Conservation (phyloP, 1,140 invertebrate genomes). For the Telenomus remus region DNA sequence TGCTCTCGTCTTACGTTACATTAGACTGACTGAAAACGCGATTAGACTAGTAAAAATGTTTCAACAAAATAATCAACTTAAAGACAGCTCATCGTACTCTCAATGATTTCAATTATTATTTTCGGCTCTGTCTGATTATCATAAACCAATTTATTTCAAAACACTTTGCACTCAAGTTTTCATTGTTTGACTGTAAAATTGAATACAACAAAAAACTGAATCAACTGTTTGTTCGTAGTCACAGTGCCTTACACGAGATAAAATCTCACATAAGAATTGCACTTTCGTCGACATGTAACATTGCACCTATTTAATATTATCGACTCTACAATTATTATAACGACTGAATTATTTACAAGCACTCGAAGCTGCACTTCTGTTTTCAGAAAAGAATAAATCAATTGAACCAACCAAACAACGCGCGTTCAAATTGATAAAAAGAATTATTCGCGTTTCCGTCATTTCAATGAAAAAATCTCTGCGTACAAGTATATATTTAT, state of each 20-base stretch:
- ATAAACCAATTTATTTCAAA: too few relatives aligned
- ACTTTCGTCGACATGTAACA: slow-evolving; percentile 30
- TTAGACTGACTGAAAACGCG: slow-evolving; percentile 41
- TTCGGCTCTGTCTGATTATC: slow-evolving; percentile 40
- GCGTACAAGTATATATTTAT: slow-evolving; percentile 34
- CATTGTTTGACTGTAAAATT: too few relatives aligned
- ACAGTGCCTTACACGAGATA: slow-evolving; percentile 40
- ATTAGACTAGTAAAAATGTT: slow-evolving; percentile 49
- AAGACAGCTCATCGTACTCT: slow-evolving; percentile 23
- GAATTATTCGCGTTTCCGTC: slow-evolving; percentile 6
- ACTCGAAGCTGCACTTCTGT: slow-evolving; percentile 33
- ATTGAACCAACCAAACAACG: background rate
- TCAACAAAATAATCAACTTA: slow-evolving; percentile 35
- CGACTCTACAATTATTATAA: slow-evolving; percentile 31
- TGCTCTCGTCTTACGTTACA: slow-evolving; percentile 37
- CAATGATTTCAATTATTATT: slow-evolving; percentile 37
- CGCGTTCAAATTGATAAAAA: background rate
- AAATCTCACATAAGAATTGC: slow-evolving; percentile 22
- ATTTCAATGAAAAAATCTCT: slow-evolving; percentile 22
- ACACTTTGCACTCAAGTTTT: too few relatives aligned
- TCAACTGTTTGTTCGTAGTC: slow-evolving; percentile 1
- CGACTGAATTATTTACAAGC: slow-evolving; percentile 51
- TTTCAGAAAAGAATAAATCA: background rate
- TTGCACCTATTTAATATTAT: slow-evolving; percentile 41
- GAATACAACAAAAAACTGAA: too few relatives aligned